Evolutionary conservation across 2,888 invertebrate species (phyloP), one percentile per base, ranked within the genome.

Genomic region (Drosophila pseudotakahashii): DNA sequence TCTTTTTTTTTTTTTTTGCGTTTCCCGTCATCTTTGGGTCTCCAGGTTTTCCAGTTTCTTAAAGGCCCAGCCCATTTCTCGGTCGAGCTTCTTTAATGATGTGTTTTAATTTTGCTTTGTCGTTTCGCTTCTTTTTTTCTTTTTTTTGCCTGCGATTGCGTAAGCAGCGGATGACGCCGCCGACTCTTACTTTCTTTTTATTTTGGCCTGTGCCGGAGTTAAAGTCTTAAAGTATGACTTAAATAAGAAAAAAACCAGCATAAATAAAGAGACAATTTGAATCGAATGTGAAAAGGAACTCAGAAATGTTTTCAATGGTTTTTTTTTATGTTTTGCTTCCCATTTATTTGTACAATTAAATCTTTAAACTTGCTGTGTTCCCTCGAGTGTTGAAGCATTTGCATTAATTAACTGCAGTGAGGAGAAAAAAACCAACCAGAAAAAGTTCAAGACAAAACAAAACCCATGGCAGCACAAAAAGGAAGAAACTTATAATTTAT

Each of bases 151-250:
- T 19, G 52, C 45, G 23, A 76, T 82, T 82, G 88, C 85, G 81
- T 82, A 87, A 82, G 88, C 87, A 41, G 14, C 52, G 64, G 52
- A 78, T 80, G 81, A 83, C 78, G 83, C 61, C 71, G 77, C 37
- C 66, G 59, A 67, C 81, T 87, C 78, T 87, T 81, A 81, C 81
- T 81, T 81, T 81, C 85, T 81, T 81, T 64, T 64, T 52, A 67
- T 64, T 84, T 80, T 80, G 76, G 72, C 55, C 63, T 39, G 58
- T 47, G 77, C 51, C 51, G 13, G 42, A 54, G 41, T 57, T 57
- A 13, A 42, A 13, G 36, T 23, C 58, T 45, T 39, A 61, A 68
- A 37, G 51, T 55, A 52, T 26, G 52, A 45, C 41, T 52, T 60
- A 44, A 70, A 72, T 30, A 30, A 30, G 7, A 30, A 7, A 30